Evolutionary conservation across 2,888 invertebrate species (phyloP).

Genomic region (Trissolcus brochymenae): DNA sequence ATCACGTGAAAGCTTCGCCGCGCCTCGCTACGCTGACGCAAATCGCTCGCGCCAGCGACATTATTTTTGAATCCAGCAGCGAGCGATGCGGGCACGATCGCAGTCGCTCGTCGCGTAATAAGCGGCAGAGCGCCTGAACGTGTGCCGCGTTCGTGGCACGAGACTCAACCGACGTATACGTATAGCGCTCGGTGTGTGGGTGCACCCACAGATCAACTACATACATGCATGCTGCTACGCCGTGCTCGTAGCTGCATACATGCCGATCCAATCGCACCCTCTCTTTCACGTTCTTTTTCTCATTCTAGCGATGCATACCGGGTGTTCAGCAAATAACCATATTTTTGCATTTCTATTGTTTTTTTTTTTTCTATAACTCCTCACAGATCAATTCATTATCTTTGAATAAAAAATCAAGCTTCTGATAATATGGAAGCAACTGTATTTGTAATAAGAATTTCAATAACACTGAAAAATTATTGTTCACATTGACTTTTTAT

Average conservation of each 20-base stretch:
- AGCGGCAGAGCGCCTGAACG: conserved; percentile 59
- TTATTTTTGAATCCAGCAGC: conserved; percentile 51
- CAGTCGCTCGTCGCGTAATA: conserved; percentile 63
- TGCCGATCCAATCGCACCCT: conserved; percentile 38
- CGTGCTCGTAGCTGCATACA: conserved; percentile 34
- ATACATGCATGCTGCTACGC: conserved; percentile 7
- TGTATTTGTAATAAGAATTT: too few relatives aligned
- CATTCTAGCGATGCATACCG: conserved; percentile 10
- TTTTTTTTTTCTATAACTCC: not conserved
- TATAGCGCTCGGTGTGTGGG: not conserved
- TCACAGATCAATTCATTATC: not conserved
- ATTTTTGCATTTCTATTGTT: not conserved
- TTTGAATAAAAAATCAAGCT: not conserved
- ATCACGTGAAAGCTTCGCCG: conserved; percentile 6
- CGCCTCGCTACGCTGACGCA: conserved; percentile 9
- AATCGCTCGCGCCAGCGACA: conserved; percentile 39
- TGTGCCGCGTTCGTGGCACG: conserved; percentile 60
- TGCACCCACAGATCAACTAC: conserved; percentile 8
- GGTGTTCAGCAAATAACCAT: conserved; percentile 10
- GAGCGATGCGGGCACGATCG: conserved; percentile 58
- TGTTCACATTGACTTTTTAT: too few relatives aligned
- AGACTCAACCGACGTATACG: conserved; percentile 56
- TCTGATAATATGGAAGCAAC: too few relatives aligned
- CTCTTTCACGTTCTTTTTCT: conserved; percentile 28
- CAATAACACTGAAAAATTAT: too few relatives aligned